These are phyloP conservation scores for Pangasius sanitwongsei DNA, from an alignment of 2,797 vertebrate genomes.

Conservation along the genomic window DNA sequence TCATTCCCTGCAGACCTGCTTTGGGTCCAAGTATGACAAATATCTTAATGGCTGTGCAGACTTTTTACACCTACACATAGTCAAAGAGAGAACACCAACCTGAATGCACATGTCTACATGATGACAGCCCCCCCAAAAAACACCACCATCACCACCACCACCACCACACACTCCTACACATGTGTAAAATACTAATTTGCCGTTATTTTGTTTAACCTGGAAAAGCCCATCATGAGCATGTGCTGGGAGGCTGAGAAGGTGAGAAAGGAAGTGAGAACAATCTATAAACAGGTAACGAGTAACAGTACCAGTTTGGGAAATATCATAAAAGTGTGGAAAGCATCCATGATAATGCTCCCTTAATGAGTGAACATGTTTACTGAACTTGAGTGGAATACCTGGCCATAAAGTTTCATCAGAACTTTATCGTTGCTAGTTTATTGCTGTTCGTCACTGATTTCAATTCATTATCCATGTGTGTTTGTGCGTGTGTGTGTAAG, in stretches of 20 bases:
- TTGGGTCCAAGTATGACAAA: not conserved
- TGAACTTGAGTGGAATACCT: not conserved
- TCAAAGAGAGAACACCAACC: not conserved
- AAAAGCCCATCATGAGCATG: conserved; percentile 20
- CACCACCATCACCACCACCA: not conserved
- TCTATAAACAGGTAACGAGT: not conserved
- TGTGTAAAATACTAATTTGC: not conserved
- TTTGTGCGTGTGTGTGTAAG: conserved; percentile 1
- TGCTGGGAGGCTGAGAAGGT: not conserved
- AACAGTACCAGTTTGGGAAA: not conserved
- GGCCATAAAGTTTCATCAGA: not conserved
- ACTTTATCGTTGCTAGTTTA: not conserved
- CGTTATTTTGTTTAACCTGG: conserved; percentile 20
- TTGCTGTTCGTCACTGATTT: not conserved
- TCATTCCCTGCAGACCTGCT: conserved; percentile 31
- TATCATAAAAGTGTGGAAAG: not conserved
- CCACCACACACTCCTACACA: conserved; percentile 8
- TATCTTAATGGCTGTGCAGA: not conserved
- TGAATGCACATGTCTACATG: not conserved
- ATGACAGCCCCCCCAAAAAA: not conserved
- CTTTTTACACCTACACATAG: not conserved
- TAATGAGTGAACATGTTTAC: conserved; percentile 1
- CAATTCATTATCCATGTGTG: not conserved
- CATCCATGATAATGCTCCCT: not conserved
- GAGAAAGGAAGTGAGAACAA: conserved; percentile 9